Conservation (phyloP, 2,888 invertebrate genomes). For the Mimachlamys varia region DNA sequence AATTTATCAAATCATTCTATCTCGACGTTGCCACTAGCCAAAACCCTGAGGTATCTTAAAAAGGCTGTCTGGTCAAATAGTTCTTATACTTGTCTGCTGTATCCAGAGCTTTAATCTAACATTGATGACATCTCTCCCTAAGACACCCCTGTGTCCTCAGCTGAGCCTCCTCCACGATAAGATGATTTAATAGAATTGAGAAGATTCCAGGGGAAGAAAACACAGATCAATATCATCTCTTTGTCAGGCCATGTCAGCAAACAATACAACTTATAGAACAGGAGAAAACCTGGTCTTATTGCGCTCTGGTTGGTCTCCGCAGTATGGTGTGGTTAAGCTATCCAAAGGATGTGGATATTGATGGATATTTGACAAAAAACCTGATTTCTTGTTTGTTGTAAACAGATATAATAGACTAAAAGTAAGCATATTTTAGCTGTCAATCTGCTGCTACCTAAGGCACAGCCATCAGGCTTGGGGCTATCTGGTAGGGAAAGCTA, state of each 20-base stretch:
- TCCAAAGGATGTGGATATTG: not conserved
- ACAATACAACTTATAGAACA: not conserved
- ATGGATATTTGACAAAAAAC: not conserved
- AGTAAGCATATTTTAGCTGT: not conserved
- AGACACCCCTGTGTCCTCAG: conserved; percentile 7
- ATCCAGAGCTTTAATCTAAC: not conserved
- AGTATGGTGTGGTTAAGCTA: not conserved
- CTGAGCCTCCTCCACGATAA: not conserved
- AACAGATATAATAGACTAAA: not conserved
- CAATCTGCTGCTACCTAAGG: not conserved
- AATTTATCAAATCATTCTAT: not conserved
- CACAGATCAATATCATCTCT: not conserved
- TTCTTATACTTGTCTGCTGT: not conserved
- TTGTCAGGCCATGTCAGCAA: not conserved
- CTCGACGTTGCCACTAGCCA: not conserved
- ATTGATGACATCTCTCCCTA: not conserved
- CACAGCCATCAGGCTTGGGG: not conserved
- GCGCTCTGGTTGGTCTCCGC: not conserved
- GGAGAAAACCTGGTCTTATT: not conserved
- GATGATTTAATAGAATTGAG: conserved; percentile 22
- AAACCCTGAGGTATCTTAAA: not conserved
- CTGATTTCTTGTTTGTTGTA: not conserved
- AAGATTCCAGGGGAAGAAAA: not conserved
- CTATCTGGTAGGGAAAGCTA: not conserved
- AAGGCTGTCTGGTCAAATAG: not conserved